Evolutionary conservation across 1,140 invertebrate species (phyloP), one percentile per base, ranked within the genome.

Genomic region (Acromyrmex heyeri): DNA sequence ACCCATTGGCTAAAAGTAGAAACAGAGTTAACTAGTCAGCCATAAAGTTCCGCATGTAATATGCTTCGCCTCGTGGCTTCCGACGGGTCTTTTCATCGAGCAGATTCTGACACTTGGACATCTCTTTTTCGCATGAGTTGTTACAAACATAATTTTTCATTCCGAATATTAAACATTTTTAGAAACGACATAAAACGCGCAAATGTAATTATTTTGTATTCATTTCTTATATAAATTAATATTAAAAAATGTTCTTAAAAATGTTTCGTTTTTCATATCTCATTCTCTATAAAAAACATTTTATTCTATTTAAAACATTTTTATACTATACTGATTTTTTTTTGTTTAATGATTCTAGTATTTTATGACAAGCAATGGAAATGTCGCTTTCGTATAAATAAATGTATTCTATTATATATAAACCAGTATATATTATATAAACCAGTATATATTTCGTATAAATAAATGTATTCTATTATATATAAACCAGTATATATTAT

Each of bases 21-120:
- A 90, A 90, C 78, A 83, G 76, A 90, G 72, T 90, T 90, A 90
- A 90, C 88, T 90, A 87, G 85, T 87, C 85, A 53, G 88, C 77
- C 85, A 59, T 76, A 86, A 89, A 89, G 88, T 90, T 90, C 88
- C 78, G 34, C 70, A 38, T 75, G 85, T 89, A 86, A 61, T 77
- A 82, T 72, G 67, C 72, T 82, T 76, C 69, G 7, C 65, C 53
- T 86, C 87, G 72, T 48, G 67, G 61, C 76, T 88, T 88, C 87
- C 70, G 88, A 88, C 88, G 55, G 75, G 65, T 67, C 87, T 86
- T 89, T 89, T 87, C 88, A 83, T 78, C 65, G 27, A 61, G 24
- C 16, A 77, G 34, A 89, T 83, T 87, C 72, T 83, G 88, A 90
- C 85, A 83, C 76, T 78, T 86, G 30, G 50, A 86, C 62, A 76